phyloP scores from a whole-genome alignment of 2,797 vertebrate genomes.

The Macropodus opercularis region DNA sequence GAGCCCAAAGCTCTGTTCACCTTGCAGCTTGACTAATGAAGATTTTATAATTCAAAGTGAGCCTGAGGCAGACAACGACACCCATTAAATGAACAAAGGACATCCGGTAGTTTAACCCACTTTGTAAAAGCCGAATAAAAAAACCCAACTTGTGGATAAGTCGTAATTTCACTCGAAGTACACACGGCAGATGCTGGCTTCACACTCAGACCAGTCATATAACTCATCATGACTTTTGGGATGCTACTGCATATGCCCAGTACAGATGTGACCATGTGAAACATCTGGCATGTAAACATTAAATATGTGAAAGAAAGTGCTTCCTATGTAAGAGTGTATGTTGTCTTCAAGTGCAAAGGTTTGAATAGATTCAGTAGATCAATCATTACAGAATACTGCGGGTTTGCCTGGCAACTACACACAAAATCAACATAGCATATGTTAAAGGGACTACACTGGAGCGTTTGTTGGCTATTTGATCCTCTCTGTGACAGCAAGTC shows the following conservation, averaged over 20 bases:
- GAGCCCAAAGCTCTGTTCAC: conserved; percentile 31
- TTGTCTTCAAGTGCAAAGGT: not conserved
- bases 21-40: conserved; percentile 59
- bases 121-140: too few species aligned
- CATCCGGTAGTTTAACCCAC: conserved; percentile 20
- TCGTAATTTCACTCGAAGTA: not conserved
- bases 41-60: conserved; percentile 39
- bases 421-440: too few species aligned
- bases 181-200: conserved; percentile 21
- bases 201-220: conserved; percentile 22
- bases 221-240: conserved; percentile 29
- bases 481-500: conserved; percentile 7
- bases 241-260: conserved; percentile 36
- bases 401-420: too few species aligned
- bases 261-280: conserved; percentile 59
- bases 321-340: not conserved
- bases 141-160: not conserved
- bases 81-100: conserved; percentile 41
- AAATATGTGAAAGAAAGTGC: not conserved
- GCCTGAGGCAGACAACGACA: conserved; percentile 17
- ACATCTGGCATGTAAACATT: conserved; percentile 60
- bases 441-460: conserved; percentile 14
- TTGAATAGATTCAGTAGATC: conserved; percentile 2
- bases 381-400: conserved; percentile 19
- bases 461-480: conserved; percentile 21